Evolutionary conservation across 2,888 invertebrate genomes (phyloP), one percentile per base, ranked within the genome.

Genomic region (Caenorhabditis sinica): DNA sequence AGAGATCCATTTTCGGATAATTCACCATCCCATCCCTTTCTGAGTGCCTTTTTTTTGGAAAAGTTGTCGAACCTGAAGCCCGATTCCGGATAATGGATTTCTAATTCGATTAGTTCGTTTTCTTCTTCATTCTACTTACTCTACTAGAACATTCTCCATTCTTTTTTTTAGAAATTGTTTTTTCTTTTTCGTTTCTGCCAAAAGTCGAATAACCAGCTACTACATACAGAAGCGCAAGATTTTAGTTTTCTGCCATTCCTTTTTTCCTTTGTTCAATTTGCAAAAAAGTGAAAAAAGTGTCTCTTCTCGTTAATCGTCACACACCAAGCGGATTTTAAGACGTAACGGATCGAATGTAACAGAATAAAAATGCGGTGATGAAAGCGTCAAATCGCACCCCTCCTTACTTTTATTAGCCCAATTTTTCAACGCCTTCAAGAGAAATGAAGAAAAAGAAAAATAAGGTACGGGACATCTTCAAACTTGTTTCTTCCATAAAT

Each of bases 71-170:
- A 58, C 45, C 30, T 71, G 71, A 72, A 58, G 40, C 33, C 66
- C 51, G 25, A 53, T 63, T 58, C 68, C 51, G 60, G 58, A 77
- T 77, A 63, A 77, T 79, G 79, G 71, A 69, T 71, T 71, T 63
- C 71, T 79, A 79, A 79, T 72, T 71, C 71, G 71, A 79, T 71
- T 79, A 79, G 69, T 77, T 49, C 60, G 3, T 51, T 40, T 13
- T 51, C 13, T 17, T 36, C 25, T 40, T n/a, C 40, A 25, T 40
- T 40, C 49, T 63, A 23, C 45, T 45, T 33, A 0, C 51, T 36
- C 61, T 63, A 58, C 53, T 53, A 25, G 45, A 65, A 65, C 65
- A 49, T 45, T 45, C 49, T 60, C 45, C 6, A 33, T 49, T 43
- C 8, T 15, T 40, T 72, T 40, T 56, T 74, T 65, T 63, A 36